phyloP scores from a whole-genome alignment of 2,113 vertebrate species.

The Anolis sagrei region DNA sequence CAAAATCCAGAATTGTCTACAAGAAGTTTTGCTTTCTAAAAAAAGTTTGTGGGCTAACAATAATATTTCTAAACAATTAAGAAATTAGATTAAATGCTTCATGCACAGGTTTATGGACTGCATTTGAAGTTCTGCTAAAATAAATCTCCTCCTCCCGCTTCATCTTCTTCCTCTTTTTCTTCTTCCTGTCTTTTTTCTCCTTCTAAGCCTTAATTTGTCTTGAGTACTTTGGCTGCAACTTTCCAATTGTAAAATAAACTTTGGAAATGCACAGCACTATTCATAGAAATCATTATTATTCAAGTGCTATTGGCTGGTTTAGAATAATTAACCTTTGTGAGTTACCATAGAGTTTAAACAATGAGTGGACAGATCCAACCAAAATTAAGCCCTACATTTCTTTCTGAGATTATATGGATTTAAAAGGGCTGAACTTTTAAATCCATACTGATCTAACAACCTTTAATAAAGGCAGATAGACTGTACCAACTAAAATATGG shows the following conservation, averaged over 20 bases:
- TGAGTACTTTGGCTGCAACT: background rate
- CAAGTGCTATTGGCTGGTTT: background rate
- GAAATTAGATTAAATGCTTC: background rate
- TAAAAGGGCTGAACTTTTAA: background rate
- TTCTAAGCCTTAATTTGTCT: too few relatives aligned
- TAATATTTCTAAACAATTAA: background rate
- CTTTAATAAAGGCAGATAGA: background rate
- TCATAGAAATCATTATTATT: background rate
- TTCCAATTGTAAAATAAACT: background rate
- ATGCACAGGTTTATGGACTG: background rate
- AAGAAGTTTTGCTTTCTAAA: too few relatives aligned
- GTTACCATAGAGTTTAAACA: background rate
- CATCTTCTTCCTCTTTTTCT: too few relatives aligned
- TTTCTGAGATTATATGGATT: too few relatives aligned
- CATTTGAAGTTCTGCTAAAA: constrained; percentile 6
- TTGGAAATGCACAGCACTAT: background rate
- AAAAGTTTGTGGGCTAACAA: background rate
- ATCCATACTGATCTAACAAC: background rate
- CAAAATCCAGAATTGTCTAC: too few relatives aligned
- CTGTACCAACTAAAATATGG: background rate
- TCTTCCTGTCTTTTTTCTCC: too few relatives aligned
- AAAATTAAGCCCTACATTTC: background rate
- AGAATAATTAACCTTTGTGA: background rate
- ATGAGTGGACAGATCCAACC: background rate
- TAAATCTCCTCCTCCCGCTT: too few relatives aligned